Base-by-base conservation (phyloP, 2,888 invertebrate genomes). In the Sesia apiformis region DNA sequence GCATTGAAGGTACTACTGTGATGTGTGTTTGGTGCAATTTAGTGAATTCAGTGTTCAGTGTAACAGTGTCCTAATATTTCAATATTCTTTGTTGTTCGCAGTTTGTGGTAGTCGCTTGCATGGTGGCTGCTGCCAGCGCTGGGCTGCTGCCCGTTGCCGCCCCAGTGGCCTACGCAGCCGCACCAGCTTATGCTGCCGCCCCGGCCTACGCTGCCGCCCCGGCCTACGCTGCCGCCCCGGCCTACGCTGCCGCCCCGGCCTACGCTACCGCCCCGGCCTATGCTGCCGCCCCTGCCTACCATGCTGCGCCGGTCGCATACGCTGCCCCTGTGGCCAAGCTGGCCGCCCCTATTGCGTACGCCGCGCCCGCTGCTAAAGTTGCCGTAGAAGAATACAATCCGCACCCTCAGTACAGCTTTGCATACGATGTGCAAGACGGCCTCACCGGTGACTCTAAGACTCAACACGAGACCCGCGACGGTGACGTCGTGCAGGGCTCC, bases 401-500 rank as follows among this genome's bases (percentile, higher is more conserved):
- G 4, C 72, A 78, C 63, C 78, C 78, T 39, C 72, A 77, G 62
- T 80, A 80, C 72, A 82, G 78, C 60, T 90, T 78, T 74, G 75
- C 84, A 3, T 90, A 90, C 66, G 87, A 88, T 56, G 84, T 90
- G 4, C 84, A 90, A 62, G 90, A 90, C 59, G 74, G 74, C 54
- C 74, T 84, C 62, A 86, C 90, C 52, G 90, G 90, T 38, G 90
- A 90, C 71, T 81, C 75, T 49, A 90, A 90, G 67, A 77, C 73
- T 66, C 90, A 90, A 65, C 77, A 81, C 55, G 90, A 90, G 68
- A 75, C 69, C 53, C 85, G 90, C 57, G 81, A 81, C 53, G 90
- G 90, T 55, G 90, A 90, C 60, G 83, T 85, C 41, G 90, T 90
- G 23, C 82, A 83, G 59, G 90, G 90, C 39, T 81, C 84, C 52